Conservation (phyloP, 2,113 vertebrate genomes). For the Nyctereutes procyonoides region DNA sequence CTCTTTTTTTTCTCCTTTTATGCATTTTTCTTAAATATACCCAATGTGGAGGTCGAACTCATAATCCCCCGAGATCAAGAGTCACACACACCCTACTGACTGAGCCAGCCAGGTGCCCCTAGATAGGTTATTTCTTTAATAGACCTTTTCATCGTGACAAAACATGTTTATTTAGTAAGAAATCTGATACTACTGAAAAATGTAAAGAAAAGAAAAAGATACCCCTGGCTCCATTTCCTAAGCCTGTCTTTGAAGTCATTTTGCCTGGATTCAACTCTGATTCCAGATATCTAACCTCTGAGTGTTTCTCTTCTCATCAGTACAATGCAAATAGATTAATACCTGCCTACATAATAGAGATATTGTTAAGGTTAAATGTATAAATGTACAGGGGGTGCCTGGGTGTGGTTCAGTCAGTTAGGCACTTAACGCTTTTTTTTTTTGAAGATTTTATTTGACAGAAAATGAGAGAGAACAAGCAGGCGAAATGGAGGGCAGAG, state of each 20-base stretch:
- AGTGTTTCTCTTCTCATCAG: not conserved
- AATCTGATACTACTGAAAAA: not conserved
- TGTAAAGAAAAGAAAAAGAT: slow-evolving; percentile 19
- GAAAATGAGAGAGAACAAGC: too few species aligned
- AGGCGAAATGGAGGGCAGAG: too few species aligned
- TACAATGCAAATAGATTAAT: not conserved
- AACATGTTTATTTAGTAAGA: slow-evolving; percentile 4
- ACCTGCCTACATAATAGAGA: not conserved
- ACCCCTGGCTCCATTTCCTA: not conserved
- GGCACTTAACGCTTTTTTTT: not conserved
- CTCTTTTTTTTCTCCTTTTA: not conserved
- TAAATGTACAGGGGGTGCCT: not conserved
- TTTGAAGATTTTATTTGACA: too few species aligned
- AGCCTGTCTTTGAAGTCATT: not conserved
- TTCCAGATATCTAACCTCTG: not conserved
- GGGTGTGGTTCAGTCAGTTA: not conserved
- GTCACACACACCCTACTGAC: not conserved
- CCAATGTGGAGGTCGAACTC: not conserved
- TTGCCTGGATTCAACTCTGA: not conserved
- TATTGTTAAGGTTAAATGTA: not conserved
- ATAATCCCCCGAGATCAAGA: not conserved
- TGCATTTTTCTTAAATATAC: not conserved
- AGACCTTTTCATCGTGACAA: not conserved
- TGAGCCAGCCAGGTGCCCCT: not conserved
- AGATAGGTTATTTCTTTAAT: not conserved